Conservation (phyloP, 2,797 vertebrate species). For the Anguilla obscura region DNA sequence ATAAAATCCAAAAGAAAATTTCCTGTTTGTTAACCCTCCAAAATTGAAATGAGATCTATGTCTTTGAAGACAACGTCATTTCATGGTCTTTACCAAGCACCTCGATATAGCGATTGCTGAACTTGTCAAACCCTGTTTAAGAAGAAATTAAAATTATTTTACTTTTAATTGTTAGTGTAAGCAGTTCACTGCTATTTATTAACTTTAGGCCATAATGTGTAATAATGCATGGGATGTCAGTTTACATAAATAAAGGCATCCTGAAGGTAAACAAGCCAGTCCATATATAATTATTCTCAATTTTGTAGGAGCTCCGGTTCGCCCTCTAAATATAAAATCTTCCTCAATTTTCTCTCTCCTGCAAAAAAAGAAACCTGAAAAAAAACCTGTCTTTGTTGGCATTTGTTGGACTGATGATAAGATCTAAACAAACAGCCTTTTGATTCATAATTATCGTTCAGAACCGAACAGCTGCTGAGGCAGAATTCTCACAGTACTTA, state of each 20-base stretch:
- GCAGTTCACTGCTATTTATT: no score
- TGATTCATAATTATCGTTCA: constrained; percentile 25
- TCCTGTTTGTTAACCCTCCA: no score
- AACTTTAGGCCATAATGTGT: no score
- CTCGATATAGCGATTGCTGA: no score
- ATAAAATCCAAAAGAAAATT: neutral
- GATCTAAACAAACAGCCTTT: constrained; percentile 12
- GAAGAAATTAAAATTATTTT: no score
- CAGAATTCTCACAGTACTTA: constrained; percentile 9
- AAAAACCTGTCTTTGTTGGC: neutral
- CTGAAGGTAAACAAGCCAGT: neutral
- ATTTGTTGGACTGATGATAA: neutral
- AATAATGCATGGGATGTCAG: neutral
- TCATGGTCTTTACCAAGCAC: no score
- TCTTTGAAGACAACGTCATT: no score
- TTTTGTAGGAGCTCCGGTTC: neutral
- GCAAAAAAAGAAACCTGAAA: neutral
- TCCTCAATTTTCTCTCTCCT: neutral
- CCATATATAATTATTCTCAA: neutral
- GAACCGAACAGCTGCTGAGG: constrained; percentile 15
- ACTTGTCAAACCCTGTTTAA: no score
- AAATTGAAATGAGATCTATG: no score
- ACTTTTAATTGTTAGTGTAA: no score
- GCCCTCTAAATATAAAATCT: neutral
- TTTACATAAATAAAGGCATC: neutral